Evolutionary conservation across 2,888 invertebrate species (phyloP).

Genomic region (Pheosia tremula): DNA sequence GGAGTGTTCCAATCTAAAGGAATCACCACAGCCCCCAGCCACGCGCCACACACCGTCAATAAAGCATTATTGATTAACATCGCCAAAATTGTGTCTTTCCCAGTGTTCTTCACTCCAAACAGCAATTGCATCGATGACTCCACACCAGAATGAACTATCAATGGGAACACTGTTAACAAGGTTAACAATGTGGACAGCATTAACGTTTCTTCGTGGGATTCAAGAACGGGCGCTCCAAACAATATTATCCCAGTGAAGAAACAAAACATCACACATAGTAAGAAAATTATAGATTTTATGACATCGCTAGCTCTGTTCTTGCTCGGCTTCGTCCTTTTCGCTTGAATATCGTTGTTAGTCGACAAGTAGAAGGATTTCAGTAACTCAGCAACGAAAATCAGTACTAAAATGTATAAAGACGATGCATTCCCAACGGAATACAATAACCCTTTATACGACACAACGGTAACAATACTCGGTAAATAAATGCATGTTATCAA

Average conservation of each 20-base stretch:
- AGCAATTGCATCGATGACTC: conserved; percentile 82
- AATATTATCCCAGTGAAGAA: conserved; percentile 86
- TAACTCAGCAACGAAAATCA: conserved; percentile 81
- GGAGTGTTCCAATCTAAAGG: conserved; percentile 96
- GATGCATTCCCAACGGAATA: conserved; percentile 85
- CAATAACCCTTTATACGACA: conserved; percentile 83
- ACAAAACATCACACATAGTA: conserved; percentile 72
- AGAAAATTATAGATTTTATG: conserved; percentile 75
- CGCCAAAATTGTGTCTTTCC: conserved; percentile 80
- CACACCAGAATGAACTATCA: conserved; percentile 85
- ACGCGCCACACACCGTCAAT: conserved; percentile 89
- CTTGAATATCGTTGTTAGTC: conserved; percentile 59
- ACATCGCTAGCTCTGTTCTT: conserved; percentile 75
- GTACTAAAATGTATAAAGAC: conserved; percentile 69
- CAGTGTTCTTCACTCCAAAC: conserved; percentile 76
- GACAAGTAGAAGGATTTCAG: conserved; percentile 80
- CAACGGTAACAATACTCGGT: conserved; percentile 81
- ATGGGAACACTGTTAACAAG: conserved; percentile 85
- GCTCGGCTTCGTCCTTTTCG: conserved; percentile 67
- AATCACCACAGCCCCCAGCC: conserved; percentile 93
- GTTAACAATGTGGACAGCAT: conserved; percentile 87
- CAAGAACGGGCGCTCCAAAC: conserved; percentile 88
- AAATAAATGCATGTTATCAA: conserved; percentile 86
- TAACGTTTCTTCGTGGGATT: conserved; percentile 87
- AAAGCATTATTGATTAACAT: conserved; percentile 85